A percentile compares a stretch with the other conserved stretches of the same genome.
These are phyloP conservation scores for Aurelia aurita DNA, from an alignment of 30 jellyfish, hydroid and myxozoan genomes.

Conservation along the genomic window DNA sequence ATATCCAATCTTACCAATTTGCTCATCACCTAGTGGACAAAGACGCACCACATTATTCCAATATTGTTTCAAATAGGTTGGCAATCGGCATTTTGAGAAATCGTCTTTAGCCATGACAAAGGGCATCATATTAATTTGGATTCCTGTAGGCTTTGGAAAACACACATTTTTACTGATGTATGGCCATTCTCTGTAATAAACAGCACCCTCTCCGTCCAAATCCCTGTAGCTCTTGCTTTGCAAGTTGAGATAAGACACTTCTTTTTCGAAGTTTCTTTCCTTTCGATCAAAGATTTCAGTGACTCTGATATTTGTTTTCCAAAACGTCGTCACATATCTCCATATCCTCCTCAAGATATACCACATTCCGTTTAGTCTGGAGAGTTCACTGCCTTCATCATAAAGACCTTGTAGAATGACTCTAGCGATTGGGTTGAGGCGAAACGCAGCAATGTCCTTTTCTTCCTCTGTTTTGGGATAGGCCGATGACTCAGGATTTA, in stretches of 20 bases:
- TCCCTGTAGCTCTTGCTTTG: neutral
- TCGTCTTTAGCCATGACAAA: constrained; percentile 3
- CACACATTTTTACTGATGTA: neutral
- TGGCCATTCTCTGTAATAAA: neutral
- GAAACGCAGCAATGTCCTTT: too few species aligned
- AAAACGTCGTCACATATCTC: neutral
- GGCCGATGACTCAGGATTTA: too few species aligned
- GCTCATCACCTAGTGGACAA: constrained; percentile 2
- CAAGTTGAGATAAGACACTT: neutral
- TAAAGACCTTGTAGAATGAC: constrained; percentile 13
- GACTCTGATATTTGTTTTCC: neutral
- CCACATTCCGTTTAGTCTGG: constrained; percentile 33
- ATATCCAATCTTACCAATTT: constrained; percentile 44
- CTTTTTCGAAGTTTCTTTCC: neutral
- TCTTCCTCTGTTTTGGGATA: too few species aligned
- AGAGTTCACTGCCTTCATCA: constrained; percentile 25
- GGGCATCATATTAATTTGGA: constrained; percentile 74
- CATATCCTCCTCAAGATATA: constrained; percentile 8
- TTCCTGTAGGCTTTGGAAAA: constrained; percentile 50
- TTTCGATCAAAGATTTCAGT: neutral
- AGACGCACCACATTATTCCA: neutral
- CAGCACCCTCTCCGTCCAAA: neutral
- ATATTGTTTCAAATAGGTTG: constrained; percentile 25
- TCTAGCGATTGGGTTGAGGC: constrained; percentile 17
- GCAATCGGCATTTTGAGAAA: constrained; percentile 24